Evolutionary conservation across 2,113 vertebrate genomes (phyloP).

Genomic region (Rhinoderma darwinii): DNA sequence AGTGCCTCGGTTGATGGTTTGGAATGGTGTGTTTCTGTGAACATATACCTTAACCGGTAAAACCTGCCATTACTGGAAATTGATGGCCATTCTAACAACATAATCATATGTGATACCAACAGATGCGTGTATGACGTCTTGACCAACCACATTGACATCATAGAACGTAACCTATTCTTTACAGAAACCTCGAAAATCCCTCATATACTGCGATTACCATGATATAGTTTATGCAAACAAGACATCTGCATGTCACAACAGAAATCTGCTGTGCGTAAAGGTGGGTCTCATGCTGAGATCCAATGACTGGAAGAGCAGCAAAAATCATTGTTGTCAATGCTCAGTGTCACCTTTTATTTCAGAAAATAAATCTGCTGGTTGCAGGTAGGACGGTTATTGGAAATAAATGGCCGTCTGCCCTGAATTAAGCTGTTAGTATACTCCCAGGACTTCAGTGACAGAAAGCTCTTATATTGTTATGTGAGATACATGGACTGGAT

Average conservation of each 20-base stretch:
- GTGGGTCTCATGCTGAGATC: background rate
- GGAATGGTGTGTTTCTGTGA: slow-evolving; percentile 2
- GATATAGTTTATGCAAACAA: background rate
- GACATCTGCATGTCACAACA: background rate
- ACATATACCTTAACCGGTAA: background rate
- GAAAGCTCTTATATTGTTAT: too few relatives aligned
- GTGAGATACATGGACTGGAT: too few relatives aligned
- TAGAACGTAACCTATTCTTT: background rate
- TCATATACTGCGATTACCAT: background rate
- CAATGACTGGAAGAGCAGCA: background rate
- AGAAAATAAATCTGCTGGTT: background rate
- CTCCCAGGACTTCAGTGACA: too few relatives aligned
- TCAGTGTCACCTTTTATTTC: background rate
- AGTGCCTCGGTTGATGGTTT: slow-evolving; percentile 18
- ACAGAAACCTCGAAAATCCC: background rate
- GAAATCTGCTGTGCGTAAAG: background rate
- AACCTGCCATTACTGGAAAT: background rate
- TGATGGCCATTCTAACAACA: background rate
- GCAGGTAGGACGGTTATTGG: background rate
- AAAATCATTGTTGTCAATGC: background rate
- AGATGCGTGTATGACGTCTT: background rate
- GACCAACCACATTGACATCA: background rate
- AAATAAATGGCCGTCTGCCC: background rate
- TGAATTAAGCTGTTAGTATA: background rate
- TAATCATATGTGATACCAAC: background rate